These are phyloP conservation scores for Caradrina clavipalpis DNA, from an alignment of 2,888 invertebrate species.

Conservation along the genomic window DNA sequence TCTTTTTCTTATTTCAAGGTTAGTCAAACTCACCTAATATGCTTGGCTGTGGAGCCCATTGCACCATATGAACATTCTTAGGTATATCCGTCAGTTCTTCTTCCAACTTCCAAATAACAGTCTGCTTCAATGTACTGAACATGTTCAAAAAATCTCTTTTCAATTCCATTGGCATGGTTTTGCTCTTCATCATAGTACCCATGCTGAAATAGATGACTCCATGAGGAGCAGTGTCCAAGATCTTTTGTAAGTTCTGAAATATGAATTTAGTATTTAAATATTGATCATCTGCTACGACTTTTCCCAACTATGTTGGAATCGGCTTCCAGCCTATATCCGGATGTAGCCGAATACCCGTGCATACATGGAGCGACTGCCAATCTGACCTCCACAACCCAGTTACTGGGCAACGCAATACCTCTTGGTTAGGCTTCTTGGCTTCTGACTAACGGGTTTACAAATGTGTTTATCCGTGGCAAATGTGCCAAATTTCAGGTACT, in stretches of 20 bases:
- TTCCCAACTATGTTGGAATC: too few relatives aligned
- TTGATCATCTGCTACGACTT: too few relatives aligned
- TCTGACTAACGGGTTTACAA: too few relatives aligned
- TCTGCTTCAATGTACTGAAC: slow-evolving; percentile 81
- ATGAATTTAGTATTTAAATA: background rate
- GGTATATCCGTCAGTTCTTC: slow-evolving; percentile 72
- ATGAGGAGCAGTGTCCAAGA: slow-evolving; percentile 78
- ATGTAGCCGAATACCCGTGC: too few relatives aligned
- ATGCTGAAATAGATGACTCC: slow-evolving; percentile 88
- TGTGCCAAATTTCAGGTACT: too few relatives aligned
- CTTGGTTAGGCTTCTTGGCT: too few relatives aligned
- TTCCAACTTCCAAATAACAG: slow-evolving; percentile 86
- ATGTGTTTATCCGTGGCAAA: too few relatives aligned
- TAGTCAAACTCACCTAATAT: slow-evolving; percentile 74
- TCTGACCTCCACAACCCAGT: too few relatives aligned
- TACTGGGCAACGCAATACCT: too few relatives aligned
- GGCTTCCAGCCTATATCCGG: too few relatives aligned
- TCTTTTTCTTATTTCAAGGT: too few relatives aligned
- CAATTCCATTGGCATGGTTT: slow-evolving; percentile 73
- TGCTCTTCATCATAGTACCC: slow-evolving; percentile 80
- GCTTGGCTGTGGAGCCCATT: slow-evolving; percentile 83
- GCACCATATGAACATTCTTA: slow-evolving; percentile 78
- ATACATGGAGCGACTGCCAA: too few relatives aligned
- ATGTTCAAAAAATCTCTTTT: slow-evolving; percentile 74
- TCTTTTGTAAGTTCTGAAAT: slow-evolving; percentile 57